Base-by-base conservation (phyloP, 2,113 vertebrate genomes). In the Hoplias malabaricus region DNA sequence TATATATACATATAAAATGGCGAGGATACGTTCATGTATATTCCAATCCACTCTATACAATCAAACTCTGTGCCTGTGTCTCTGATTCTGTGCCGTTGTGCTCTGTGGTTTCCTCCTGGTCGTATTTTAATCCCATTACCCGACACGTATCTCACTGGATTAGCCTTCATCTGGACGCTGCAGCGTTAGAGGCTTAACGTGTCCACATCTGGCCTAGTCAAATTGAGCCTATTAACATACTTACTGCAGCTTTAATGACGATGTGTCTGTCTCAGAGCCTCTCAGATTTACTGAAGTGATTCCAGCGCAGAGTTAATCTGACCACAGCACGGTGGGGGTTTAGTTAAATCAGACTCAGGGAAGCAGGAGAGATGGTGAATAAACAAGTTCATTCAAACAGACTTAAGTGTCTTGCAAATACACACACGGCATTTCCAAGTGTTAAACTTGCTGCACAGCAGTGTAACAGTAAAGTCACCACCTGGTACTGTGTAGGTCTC, bases 81-180 rank as follows among this genome's bases (percentile, higher is more conserved):
- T 33, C 25, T 70, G 53, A 81, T 76, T 76, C 66, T 27, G 43
- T 25, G 34, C 79, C 75, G 73, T 63, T 80, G 79, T 80, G 57
- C 40, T 13, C 36, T 16, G 46, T 31, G 54, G 62, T 43, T 42
- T 75, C 69, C 67, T 40, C 63, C 65, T 65, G 34, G 40, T 69
- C 75, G 73, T 57, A 46, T 80, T 69, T 80, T 73, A 80, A 75
- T 80, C 73, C 34, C 73, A 76, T 80, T 75, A 80, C 43, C 36
- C 79, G 65, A 69, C 72, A 61, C 72, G 72, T 67, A 25, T 46
- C 67, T 76, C 76, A 76, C 70, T 66, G 50, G 73, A 80, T 76
- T 59, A 76, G 62, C 33, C 56, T 53, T 71, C 71, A 71, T 80
- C 73, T 80, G 74, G 57, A 57, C 78, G 71, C 57, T 40, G 31